Evolutionary conservation across 2,797 vertebrate genomes (phyloP).

Genomic region (Falco biarmicus): DNA sequence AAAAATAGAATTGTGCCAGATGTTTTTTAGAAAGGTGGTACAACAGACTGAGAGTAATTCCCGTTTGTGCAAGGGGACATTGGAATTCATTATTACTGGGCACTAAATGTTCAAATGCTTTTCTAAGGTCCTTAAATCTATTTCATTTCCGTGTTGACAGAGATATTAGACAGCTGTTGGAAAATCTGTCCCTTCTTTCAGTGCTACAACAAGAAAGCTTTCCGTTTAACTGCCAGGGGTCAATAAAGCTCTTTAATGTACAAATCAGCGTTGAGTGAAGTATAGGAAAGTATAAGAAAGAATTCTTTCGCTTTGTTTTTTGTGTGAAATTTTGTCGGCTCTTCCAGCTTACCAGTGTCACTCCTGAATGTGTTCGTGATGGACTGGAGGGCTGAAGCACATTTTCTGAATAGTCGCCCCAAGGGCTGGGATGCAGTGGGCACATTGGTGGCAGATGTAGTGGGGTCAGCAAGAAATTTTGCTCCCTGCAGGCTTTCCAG

Average conservation of each 20-base stretch:
- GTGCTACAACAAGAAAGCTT: slow-evolving; percentile 71
- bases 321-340: background rate
- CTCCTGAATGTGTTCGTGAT: fast-evolving
- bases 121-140: slow-evolving; percentile 78
- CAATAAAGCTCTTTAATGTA: slow-evolving; percentile 68
- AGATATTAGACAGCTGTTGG: slow-evolving; percentile 81
- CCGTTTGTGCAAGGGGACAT: slow-evolving; percentile 74
- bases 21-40: slow-evolving; percentile 73
- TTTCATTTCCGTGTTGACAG: slow-evolving; percentile 81
- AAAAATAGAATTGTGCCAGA: slow-evolving; percentile 72
- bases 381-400: background rate
- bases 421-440: background rate
- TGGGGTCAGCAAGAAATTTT: background rate
- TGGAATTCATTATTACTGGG: slow-evolving; percentile 77
- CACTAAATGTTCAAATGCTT: slow-evolving; percentile 73
- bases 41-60: slow-evolving; percentile 74
- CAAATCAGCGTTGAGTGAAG: slow-evolving; percentile 55
- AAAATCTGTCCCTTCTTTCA: slow-evolving; percentile 79
- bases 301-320: slow-evolving; percentile 47
- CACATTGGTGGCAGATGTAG: background rate
- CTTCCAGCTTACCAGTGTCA: background rate
- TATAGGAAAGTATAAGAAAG: slow-evolving; percentile 35
- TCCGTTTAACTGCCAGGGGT: slow-evolving; percentile 67
- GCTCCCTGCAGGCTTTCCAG: background rate
- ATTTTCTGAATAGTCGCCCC: background rate